Conservation (phyloP, 37 sponge, comb jelly and placozoan genomes). For the Beroe forskalii region DNA sequence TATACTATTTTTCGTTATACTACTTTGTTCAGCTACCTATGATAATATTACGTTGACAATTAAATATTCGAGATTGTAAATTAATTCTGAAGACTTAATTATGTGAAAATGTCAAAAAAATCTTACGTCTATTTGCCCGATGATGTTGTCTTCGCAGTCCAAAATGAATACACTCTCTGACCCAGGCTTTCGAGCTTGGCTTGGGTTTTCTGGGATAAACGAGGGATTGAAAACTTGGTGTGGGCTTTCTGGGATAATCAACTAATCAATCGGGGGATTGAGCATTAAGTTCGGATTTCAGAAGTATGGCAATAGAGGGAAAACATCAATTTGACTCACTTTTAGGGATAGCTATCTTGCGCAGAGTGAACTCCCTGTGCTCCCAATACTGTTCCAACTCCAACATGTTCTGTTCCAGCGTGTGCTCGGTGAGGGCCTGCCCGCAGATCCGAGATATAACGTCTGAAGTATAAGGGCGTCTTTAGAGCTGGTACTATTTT, state of each 20-base stretch:
- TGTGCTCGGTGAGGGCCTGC: constrained; percentile 61
- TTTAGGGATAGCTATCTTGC: constrained; percentile 56
- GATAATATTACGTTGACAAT: too few relatives aligned
- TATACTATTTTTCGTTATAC: too few relatives aligned
- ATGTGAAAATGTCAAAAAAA: too few relatives aligned
- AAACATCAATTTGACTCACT: background rate
- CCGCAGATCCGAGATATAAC: constrained; percentile 58
- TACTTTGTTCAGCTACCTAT: too few relatives aligned
- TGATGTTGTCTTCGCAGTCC: constrained; percentile 42
- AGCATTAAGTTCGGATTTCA: background rate
- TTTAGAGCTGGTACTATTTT: too few relatives aligned
- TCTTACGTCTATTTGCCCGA: constrained; percentile 41
- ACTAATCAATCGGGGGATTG: background rate
- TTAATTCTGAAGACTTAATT: too few relatives aligned
- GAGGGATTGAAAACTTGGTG: background rate
- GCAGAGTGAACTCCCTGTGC: constrained; percentile 54
- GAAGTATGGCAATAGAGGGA: too few relatives aligned
- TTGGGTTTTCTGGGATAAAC: background rate
- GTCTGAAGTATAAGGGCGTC: constrained; percentile 9
- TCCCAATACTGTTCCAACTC: constrained; percentile 63
- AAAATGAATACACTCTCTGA: constrained; percentile 57
- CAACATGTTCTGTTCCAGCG: constrained; percentile 32
- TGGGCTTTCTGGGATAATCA: too few relatives aligned
- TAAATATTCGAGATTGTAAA: too few relatives aligned
- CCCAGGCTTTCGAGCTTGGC: background rate